Conservation (phyloP, 2,113 vertebrate genomes). For the Ahaetulla prasina region DNA sequence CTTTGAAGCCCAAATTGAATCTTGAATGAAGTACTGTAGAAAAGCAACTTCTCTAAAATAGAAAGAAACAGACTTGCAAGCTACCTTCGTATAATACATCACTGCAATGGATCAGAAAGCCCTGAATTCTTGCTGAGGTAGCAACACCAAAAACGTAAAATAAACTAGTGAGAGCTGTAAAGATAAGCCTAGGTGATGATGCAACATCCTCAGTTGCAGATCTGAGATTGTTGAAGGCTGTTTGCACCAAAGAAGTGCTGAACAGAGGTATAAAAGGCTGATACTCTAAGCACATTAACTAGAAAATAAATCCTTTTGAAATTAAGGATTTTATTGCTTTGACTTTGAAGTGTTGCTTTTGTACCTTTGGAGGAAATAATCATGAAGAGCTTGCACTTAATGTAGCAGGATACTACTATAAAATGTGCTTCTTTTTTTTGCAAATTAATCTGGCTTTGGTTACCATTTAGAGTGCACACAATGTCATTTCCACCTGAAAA, state of each 20-base stretch:
- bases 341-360: background rate
- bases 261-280: background rate
- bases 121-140: background rate
- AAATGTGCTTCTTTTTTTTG: background rate
- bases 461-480: background rate
- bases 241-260: background rate
- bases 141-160: background rate
- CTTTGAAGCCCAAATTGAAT: background rate
- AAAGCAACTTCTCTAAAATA: background rate
- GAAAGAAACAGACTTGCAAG: background rate
- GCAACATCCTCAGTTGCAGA: background rate
- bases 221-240: background rate
- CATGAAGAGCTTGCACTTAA: background rate
- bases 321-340: background rate
- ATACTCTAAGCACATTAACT: background rate
- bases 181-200: background rate
- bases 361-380: background rate
- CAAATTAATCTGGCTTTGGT: background rate
- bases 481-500: background rate
- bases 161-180: background rate
- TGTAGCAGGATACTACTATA: background rate
- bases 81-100: background rate
- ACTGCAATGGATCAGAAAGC: conserved; percentile 12
- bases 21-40: background rate
- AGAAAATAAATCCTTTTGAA: background rate